Base-by-base conservation (phyloP, 2,888 invertebrate species). In the Rotaria socialis region DNA sequence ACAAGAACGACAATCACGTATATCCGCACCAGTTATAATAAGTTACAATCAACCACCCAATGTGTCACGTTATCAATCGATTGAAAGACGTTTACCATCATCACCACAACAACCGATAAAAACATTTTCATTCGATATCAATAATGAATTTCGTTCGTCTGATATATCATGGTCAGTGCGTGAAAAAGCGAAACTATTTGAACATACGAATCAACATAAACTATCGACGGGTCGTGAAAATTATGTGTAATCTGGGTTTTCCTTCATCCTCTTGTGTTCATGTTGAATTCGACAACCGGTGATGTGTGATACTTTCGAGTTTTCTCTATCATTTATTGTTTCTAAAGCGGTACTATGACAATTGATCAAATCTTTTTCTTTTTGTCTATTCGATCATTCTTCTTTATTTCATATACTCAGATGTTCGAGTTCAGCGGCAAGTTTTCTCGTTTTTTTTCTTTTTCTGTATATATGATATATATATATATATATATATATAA, bases 61-160 rank as follows among this genome's bases (percentile, higher is more conserved):
- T 80, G 47, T 80, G 22, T 80, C 80, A 47, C 80, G 80, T 47
- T 80, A 80, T 80, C 80, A 80, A 47, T 80, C 80, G n/a, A 80
- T 80, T 47, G 80, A 80, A 80, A 7, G 80, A 80, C 80, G 80
- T n/a, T 7, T n/a, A 43, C 47, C 43, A 80, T 11, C 43, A 47
- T 47, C 75, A 47, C 75, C 75, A 43, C 27, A 67, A 35, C 27
- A 67, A 35, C 27, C 35, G 14, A 67, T 67, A 16, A 67, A 67
- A 35, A 14, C 67, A 27, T 67, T 19, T 35, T 47, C 80, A n/a
- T 80, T 80, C 19, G 47, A 80, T 80, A 19, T 16, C 7, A 19
- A 16, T 67, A 47, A 43, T 80, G 47, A 43, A 43, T 47, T 47
- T 41, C 4, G 5, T 47, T 14, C 35, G 19, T 35, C 35, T 16